Base-by-base conservation (phyloP, 2,797 vertebrate genomes). In the Tenualosa ilisha region DNA sequence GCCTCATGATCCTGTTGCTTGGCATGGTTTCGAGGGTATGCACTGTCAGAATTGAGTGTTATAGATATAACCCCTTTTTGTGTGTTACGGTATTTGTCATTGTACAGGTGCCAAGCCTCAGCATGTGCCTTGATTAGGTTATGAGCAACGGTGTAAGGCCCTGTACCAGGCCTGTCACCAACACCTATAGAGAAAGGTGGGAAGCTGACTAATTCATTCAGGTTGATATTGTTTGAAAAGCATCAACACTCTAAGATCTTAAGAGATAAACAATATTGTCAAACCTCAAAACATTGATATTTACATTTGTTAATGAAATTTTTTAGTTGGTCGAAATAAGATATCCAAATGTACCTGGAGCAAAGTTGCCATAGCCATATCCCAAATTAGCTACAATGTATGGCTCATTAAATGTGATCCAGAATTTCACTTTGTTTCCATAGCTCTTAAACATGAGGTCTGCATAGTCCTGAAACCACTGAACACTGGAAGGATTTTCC, bases 371-470 rank as follows among this genome's bases (percentile, higher is more conserved):
- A 2, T 94, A 94, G 2, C 97, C 97, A 82, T 99, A 95, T 72
- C 98, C 98, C 0, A 96, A 17, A 65, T 94, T 93, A 0, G 97
- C 97, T 0, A 96, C 40, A 88, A 95, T 96, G 84, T 96, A 98
- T 0, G 98, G 98, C 89, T 99, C 98, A 81, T 99, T 99, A 83
- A 99, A 81, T 0, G 98, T 99, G 89, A 99, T 97, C 98, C 98
- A 99, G 84, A 97, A 97, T 91, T 98, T 98, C 56, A 99, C 98
- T 91, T 96, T 99, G 86, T 96, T 90, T 50, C 98, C 98, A 20
- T 99, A 93, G 53, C 91, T 95, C 81, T 90, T 93, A 91, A 98
- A 99, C 49, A 99, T 94, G 63, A 99, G 49, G 1, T 98, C 92
- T n/a, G 97, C 96, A 3, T 98, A 99, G 5, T 98, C 97, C 84